Conservation (phyloP, 2,888 invertebrate genomes). For the Pyralis farinalis region DNA sequence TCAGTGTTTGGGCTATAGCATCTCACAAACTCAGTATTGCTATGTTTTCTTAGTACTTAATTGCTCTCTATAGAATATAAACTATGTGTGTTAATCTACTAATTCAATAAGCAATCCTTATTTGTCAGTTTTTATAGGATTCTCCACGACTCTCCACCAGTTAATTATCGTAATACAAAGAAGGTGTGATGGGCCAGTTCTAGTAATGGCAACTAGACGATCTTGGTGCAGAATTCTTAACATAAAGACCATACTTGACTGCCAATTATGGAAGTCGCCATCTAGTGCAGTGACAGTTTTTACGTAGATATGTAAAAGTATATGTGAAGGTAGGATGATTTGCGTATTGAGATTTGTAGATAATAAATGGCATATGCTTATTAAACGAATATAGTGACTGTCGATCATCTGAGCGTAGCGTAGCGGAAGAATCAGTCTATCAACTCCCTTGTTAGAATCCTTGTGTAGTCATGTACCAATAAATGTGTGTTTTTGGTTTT, state of each 20-base stretch:
- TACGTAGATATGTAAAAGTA: neutral
- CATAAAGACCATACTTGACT: neutral
- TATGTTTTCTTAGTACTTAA: too few relatives aligned
- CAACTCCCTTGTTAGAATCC: too few relatives aligned
- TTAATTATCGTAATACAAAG: slow-evolving; percentile 1
- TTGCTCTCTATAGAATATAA: too few relatives aligned
- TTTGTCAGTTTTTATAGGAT: neutral
- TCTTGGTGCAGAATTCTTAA: slow-evolving; percentile 3
- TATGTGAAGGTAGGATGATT: neutral
- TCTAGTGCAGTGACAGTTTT: neutral
- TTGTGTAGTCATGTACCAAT: too few relatives aligned
- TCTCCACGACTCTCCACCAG: neutral
- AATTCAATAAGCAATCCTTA: neutral
- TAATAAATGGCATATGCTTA: too few relatives aligned
- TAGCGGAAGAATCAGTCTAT: too few relatives aligned
- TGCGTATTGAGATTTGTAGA: neutral
- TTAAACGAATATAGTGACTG: too few relatives aligned
- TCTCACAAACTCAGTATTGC: too few relatives aligned
- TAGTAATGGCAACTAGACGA: slow-evolving; percentile 1
- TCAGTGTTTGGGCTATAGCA: too few relatives aligned
- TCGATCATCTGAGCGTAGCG: too few relatives aligned
- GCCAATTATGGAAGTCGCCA: neutral
- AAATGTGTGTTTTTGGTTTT: too few relatives aligned
- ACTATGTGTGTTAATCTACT: too few relatives aligned
- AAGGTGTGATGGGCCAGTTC: neutral